Conservation (phyloP, 2,888 invertebrate genomes). For the Orthosia cruda region DNA sequence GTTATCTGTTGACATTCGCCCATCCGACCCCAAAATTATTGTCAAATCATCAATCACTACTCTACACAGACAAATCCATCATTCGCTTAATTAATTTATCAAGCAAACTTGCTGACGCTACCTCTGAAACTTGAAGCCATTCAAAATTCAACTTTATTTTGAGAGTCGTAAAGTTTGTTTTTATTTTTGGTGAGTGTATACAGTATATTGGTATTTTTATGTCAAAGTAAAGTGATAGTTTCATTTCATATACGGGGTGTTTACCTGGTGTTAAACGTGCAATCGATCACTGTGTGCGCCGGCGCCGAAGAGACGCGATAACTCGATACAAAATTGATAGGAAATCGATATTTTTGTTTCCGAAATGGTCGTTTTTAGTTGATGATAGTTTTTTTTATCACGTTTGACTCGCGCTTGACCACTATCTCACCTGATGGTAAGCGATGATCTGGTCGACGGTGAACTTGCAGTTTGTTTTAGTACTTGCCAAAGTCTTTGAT, state of each 20-base stretch:
- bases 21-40: conserved; percentile 77
- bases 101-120: conserved; percentile 55
- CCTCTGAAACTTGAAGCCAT: conserved; percentile 34
- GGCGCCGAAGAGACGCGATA: conserved; percentile 74
- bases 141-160: conserved; percentile 60
- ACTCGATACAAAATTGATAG: conserved; percentile 60
- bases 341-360: conserved; percentile 64
- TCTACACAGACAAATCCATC: conserved; percentile 77
- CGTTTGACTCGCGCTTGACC: too few relatives aligned
- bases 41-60: conserved; percentile 86
- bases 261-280: conserved; percentile 76
- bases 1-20: conserved; percentile 75
- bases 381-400: background rate
- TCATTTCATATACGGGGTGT: conserved; percentile 78
- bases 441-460: too few relatives aligned
- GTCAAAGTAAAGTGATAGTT: conserved; percentile 72
- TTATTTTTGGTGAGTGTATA: conserved; percentile 23
- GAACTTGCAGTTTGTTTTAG: background rate
- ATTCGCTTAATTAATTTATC: conserved; percentile 83
- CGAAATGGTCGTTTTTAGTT: conserved; percentile 30
- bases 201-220: conserved; percentile 64
- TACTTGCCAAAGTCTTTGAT: too few relatives aligned
- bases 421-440: too few relatives aligned
- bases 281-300: conserved; percentile 79
- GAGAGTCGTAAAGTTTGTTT: conserved; percentile 8